phyloP scores from a whole-genome alignment of 2,113 vertebrate genomes.

The Brachyhypopomus occidentalis region DNA sequence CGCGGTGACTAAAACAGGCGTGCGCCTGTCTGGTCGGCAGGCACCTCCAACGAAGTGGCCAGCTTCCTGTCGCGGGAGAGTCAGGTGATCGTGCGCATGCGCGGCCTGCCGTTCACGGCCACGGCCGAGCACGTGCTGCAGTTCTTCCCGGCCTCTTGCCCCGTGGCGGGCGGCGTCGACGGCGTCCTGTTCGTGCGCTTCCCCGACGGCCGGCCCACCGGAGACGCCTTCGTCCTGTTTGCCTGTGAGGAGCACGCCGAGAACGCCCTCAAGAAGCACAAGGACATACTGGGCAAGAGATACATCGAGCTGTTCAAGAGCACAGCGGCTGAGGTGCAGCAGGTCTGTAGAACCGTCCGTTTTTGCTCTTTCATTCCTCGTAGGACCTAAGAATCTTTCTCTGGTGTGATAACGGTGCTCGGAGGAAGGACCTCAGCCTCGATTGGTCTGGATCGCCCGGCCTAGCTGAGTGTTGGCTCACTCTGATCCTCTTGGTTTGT shows the following conservation, averaged over 20 bases:
- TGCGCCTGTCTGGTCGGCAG: constrained; percentile 62
- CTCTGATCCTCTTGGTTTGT: not conserved
- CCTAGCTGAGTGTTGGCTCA: not conserved
- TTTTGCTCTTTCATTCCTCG: not conserved
- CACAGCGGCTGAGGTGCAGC: constrained; percentile 95
- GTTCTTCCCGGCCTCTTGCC: constrained; percentile 83
- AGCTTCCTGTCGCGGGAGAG: constrained; percentile 92
- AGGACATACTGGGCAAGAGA: constrained; percentile 92
- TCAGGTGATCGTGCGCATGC: constrained; percentile 92
- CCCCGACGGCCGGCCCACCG: constrained; percentile 89
- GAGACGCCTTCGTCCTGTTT: constrained; percentile 95
- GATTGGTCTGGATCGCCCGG: not conserved
- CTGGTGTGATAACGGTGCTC: not conserved
- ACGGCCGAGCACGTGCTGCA: constrained; percentile 86
- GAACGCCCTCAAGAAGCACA: constrained; percentile 92
- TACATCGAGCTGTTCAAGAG: constrained; percentile 98
- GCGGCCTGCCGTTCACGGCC: constrained; percentile 92
- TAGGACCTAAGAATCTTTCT: not conserved
- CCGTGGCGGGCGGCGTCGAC: constrained; percentile 78
- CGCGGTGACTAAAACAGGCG: not conserved
- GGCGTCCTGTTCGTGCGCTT: constrained; percentile 57
- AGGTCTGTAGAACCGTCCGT: constrained; percentile 72
- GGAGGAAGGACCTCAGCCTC: not conserved
- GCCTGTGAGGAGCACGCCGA: constrained; percentile 93
- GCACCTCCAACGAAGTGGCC: constrained; percentile 93